phyloP scores from a whole-genome alignment of 2,888 invertebrate genomes.

The Diaperis boleti region DNA sequence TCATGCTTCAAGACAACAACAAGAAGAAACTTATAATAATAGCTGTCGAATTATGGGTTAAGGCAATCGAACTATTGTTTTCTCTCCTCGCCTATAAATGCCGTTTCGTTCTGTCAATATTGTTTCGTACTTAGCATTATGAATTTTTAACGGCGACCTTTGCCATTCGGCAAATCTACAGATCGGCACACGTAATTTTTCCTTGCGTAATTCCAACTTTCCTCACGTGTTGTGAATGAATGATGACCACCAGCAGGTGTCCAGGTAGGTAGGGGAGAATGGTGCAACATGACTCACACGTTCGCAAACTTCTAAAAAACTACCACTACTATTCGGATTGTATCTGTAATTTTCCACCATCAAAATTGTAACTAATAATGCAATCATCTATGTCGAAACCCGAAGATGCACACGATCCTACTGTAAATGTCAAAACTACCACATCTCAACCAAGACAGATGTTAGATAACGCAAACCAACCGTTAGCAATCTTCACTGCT shows the following conservation, averaged over 20 bases:
- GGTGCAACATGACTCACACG: no score
- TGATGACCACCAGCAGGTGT: conserved; percentile 1
- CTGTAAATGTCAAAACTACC: neutral
- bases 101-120: conserved; percentile 12
- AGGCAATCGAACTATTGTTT: conserved; percentile 26
- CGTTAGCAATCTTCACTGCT: neutral
- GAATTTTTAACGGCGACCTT: conserved; percentile 10
- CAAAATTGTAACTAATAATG: no score
- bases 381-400: no score
- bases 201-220: neutral
- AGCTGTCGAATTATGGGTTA: conserved; percentile 18
- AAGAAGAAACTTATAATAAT: conserved; percentile 12
- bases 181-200: neutral
- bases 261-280: no score
- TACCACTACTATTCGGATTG: no score
- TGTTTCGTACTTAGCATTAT: conserved; percentile 3
- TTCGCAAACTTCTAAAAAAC: no score
- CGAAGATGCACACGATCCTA: no score
- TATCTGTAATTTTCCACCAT: no score
- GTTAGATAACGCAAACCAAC: neutral
- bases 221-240: conserved; percentile 5
- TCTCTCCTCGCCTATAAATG: conserved; percentile 1
- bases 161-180: neutral
- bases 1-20: neutral
- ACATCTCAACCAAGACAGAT: neutral